phyloP scores from a whole-genome alignment of 23 tunicate species.

The Styela clava region DNA sequence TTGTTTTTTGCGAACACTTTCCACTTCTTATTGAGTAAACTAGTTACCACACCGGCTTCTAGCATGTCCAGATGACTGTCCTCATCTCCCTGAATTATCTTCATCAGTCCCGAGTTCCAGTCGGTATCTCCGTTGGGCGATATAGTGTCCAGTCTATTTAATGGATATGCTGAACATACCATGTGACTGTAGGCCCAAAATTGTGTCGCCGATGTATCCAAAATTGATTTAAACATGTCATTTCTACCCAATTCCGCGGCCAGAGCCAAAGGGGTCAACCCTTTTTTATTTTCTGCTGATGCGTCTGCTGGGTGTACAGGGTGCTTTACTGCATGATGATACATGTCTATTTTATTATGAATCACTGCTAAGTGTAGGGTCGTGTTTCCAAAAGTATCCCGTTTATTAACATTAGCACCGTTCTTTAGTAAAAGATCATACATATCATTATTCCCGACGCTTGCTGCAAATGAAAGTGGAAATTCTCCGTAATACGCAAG shows the following conservation, averaged over 20 bases:
- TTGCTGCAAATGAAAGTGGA: constrained; percentile 90
- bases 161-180: constrained; percentile 79
- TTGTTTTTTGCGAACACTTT: constrained; percentile 51
- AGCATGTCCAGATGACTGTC: constrained; percentile 72
- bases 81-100: constrained; percentile 75
- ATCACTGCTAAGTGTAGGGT: constrained; percentile 80
- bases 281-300: constrained; percentile 30
- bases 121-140: constrained; percentile 67
- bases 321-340: constrained; percentile 69
- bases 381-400: constrained; percentile 66
- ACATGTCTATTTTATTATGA: constrained; percentile 88
- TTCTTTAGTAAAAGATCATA: constrained; percentile 60
- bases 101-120: constrained; percentile 93
- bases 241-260: constrained; percentile 76
- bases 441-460: constrained; percentile 65
- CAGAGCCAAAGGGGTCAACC: constrained; percentile 71
- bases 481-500: constrained; percentile 89
- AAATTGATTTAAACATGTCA: constrained; percentile 75
- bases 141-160: constrained; percentile 66
- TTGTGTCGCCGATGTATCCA: constrained; percentile 55
- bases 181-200: constrained; percentile 81
- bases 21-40: constrained; percentile 75
- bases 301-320: constrained; percentile 38
- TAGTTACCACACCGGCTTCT: constrained; percentile 54
- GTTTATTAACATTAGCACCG: constrained; percentile 43